Percentiles rank a stretch among this genome's conserved stretches.
Evolutionary conservation across 2,888 invertebrate species (phyloP).

Genomic region (Acholoe squamosa): DNA sequence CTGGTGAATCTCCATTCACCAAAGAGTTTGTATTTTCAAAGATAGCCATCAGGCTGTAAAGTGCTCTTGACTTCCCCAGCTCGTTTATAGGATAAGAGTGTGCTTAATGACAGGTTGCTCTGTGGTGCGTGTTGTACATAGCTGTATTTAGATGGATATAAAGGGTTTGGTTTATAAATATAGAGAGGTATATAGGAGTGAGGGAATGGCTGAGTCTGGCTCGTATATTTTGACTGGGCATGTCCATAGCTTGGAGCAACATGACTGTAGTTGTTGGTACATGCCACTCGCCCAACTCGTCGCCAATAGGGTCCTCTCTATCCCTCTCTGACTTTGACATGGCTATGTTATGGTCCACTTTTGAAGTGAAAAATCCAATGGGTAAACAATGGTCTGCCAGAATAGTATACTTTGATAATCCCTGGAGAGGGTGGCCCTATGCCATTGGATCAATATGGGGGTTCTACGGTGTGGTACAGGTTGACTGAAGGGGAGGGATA

Average conservation of each 20-base stretch:
- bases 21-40: neutral
- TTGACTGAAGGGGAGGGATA: neutral
- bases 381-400: slow-evolving; percentile 13
- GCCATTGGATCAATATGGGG: slow-evolving; percentile 16
- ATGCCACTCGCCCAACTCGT: neutral
- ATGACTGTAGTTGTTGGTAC: neutral
- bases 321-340: slow-evolving; percentile 41
- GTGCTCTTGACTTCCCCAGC: neutral
- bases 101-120: neutral
- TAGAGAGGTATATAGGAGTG: neutral
- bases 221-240: slow-evolving; percentile 23
- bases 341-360: neutral
- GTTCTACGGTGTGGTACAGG: neutral
- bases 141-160: neutral
- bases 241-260: slow-evolving; percentile 23
- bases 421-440: neutral
- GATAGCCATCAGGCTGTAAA: slow-evolving; percentile 2
- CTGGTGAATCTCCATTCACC: neutral
- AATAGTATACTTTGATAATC: slow-evolving; percentile 41
- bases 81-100: neutral
- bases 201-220: slow-evolving; percentile 4
- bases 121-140: neutral
- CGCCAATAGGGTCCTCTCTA: slow-evolving; percentile 8
- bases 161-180: slow-evolving; percentile 13
- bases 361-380: slow-evolving; percentile 52